These are phyloP conservation scores for Mizuhopecten yessoensis DNA, from an alignment of 1,140 invertebrate species.

Conservation along the genomic window DNA sequence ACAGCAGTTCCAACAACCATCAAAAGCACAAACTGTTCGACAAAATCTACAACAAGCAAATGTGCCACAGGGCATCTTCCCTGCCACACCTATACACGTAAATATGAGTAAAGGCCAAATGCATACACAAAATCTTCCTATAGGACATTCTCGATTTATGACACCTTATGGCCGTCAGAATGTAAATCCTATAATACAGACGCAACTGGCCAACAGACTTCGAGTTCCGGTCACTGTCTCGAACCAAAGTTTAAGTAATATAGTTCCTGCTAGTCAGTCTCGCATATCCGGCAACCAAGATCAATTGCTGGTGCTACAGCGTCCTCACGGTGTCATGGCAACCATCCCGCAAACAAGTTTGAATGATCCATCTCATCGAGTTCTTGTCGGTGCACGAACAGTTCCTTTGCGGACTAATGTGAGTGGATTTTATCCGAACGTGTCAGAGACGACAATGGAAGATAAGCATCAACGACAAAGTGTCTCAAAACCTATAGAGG, in stretches of 20 bases:
- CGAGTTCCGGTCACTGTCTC: not conserved
- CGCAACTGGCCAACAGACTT: not conserved
- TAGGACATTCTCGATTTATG: not conserved
- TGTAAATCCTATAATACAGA: not conserved
- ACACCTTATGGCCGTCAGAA: not conserved
- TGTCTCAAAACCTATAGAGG: not conserved
- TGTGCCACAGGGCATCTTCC: not conserved
- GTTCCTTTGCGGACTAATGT: not conserved
- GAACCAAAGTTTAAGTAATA: not conserved
- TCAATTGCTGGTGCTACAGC: not conserved
- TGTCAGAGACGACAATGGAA: not conserved
- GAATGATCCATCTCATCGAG: not conserved
- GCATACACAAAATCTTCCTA: not conserved
- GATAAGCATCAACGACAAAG: not conserved
- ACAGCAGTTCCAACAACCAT: not conserved
- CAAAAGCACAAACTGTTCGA: not conserved
- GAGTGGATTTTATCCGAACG: not conserved
- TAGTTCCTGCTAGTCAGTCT: not conserved
- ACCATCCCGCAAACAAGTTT: not conserved
- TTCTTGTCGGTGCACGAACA: not conserved
- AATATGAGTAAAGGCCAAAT: not conserved
- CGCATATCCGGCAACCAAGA: not conserved
- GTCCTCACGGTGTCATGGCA: not conserved
- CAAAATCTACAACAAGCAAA: not conserved
- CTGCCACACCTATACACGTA: not conserved